A percentile compares a stretch with the other conserved stretches of the same genome.
Evolutionary conservation across 2,888 invertebrate genomes (phyloP).

Genomic region (Lasius platythorax): DNA sequence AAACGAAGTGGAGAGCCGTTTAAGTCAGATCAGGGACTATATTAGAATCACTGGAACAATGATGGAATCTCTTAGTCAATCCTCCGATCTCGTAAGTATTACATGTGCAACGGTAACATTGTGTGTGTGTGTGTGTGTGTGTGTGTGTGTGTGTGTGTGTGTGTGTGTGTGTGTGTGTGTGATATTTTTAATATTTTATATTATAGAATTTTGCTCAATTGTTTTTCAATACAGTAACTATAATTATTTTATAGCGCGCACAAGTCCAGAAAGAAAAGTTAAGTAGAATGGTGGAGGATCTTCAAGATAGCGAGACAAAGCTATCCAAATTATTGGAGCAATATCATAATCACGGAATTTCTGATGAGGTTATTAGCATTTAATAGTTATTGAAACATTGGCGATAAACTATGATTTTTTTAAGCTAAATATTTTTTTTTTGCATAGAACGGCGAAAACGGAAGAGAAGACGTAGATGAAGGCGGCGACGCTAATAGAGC

Average conservation of each 20-base stretch:
- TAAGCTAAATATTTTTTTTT: conserved; percentile 4
- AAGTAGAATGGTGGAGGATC: conserved; percentile 89
- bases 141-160: neutral
- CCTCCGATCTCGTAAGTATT: conserved; percentile 89
- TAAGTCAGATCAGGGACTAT: conserved; percentile 91
- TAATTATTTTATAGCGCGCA: conserved; percentile 78
- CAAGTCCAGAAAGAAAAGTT: conserved; percentile 88
- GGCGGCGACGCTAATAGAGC: conserved; percentile 88
- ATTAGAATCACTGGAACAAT: conserved; percentile 90
- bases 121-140: neutral
- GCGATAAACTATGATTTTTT: neutral
- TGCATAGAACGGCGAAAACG: conserved; percentile 76
- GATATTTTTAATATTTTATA: conserved; percentile 39
- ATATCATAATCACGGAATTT: conserved; percentile 79
- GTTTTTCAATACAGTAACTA: conserved; percentile 22
- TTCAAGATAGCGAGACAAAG: conserved; percentile 91
- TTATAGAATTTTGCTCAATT: conserved; percentile 2
- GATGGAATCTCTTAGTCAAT: conserved; percentile 90
- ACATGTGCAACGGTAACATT: neutral
- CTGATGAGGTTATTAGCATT: conserved; percentile 79
- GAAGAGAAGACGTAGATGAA: conserved; percentile 81
- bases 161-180: neutral
- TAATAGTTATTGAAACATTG: neutral
- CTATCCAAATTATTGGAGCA: conserved; percentile 88
- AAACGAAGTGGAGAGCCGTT: conserved; percentile 90